Conservation (phyloP, 1,140 invertebrate species). For the Ditylenchus dipsaci region DNA sequence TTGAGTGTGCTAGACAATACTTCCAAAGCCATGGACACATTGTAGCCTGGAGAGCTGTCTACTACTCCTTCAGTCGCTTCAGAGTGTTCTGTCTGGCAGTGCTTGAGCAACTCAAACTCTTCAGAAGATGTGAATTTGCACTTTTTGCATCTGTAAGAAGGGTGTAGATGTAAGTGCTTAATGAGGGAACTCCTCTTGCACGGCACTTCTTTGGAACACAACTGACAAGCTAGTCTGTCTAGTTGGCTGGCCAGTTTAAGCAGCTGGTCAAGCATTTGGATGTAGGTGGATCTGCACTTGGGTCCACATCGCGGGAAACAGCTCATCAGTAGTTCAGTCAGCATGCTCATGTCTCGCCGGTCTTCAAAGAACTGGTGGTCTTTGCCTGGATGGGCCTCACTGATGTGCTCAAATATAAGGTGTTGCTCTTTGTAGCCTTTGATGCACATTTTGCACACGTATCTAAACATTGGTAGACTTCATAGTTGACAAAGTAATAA, state of each 20-base stretch:
- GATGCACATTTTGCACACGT: slow-evolving; percentile 22
- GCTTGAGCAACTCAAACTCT: not conserved
- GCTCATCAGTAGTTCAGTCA: slow-evolving; percentile 10
- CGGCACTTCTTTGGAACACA: not conserved
- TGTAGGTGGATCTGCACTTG: slow-evolving; percentile 8
- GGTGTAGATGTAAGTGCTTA: slow-evolving; percentile 4
- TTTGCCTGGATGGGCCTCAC: slow-evolving; percentile 14
- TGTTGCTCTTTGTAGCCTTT: slow-evolving; percentile 22
- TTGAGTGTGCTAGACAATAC: slow-evolving; percentile 10
- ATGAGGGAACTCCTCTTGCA: not conserved
- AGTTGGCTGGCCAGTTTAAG: not conserved
- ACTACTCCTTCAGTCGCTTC: not conserved
- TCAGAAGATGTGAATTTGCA: slow-evolving; percentile 12
- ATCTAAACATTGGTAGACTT: no score
- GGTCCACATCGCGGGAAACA: slow-evolving; percentile 12
- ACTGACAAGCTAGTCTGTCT: not conserved
- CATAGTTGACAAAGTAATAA: no score
- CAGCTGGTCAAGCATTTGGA: not conserved
- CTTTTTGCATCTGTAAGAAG: slow-evolving; percentile 21
- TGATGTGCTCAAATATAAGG: slow-evolving; percentile 23
- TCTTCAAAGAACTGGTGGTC: slow-evolving; percentile 15
- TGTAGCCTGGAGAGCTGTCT: slow-evolving; percentile 1
- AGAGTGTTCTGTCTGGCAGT: slow-evolving; percentile 11
- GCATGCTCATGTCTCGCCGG: slow-evolving; percentile 10
- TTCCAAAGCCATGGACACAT: slow-evolving; percentile 19